phyloP scores from a whole-genome alignment of 2,888 invertebrate genomes.

The Ophion ventricosus region DNA sequence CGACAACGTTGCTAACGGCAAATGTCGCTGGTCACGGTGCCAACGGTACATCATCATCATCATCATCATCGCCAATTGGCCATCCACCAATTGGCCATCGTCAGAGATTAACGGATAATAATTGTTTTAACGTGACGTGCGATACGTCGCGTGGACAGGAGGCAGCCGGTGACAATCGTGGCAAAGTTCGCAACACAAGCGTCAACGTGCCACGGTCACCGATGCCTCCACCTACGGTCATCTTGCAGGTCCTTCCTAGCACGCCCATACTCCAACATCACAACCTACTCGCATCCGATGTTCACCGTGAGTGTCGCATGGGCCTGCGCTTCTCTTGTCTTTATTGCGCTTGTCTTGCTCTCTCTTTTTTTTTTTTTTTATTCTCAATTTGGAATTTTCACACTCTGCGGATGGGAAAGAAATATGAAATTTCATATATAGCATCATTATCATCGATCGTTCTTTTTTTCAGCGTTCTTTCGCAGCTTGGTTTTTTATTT shows the following conservation, averaged over 20 bases:
- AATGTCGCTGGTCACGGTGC: constrained; percentile 71
- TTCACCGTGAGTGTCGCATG: constrained; percentile 83
- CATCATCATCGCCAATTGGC: constrained; percentile 70
- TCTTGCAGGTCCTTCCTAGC: constrained; percentile 90
- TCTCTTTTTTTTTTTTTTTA: not conserved
- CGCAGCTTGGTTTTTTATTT: not conserved
- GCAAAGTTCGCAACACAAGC: constrained; percentile 68
- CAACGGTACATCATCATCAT: constrained; percentile 77
- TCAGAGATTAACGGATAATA: constrained; percentile 78
- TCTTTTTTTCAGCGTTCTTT: not conserved
- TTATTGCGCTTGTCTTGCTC: constrained; percentile 40
- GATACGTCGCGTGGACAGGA: constrained; percentile 76
- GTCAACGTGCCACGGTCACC: constrained; percentile 76
- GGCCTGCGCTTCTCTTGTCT: constrained; percentile 74
- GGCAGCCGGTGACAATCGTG: constrained; percentile 74
- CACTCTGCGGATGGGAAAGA: not conserved
- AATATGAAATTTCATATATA: too few species aligned
- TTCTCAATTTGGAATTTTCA: not conserved
- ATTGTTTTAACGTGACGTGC: constrained; percentile 84
- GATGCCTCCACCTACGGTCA: constrained; percentile 89
- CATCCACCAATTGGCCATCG: constrained; percentile 75
- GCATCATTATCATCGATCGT: too few species aligned
- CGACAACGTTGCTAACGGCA: constrained; percentile 78
- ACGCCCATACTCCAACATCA: constrained; percentile 82
- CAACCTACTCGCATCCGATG: constrained; percentile 83